phyloP scores from a whole-genome alignment of 1,140 invertebrate species.

The Diorhabda elongata region DNA sequence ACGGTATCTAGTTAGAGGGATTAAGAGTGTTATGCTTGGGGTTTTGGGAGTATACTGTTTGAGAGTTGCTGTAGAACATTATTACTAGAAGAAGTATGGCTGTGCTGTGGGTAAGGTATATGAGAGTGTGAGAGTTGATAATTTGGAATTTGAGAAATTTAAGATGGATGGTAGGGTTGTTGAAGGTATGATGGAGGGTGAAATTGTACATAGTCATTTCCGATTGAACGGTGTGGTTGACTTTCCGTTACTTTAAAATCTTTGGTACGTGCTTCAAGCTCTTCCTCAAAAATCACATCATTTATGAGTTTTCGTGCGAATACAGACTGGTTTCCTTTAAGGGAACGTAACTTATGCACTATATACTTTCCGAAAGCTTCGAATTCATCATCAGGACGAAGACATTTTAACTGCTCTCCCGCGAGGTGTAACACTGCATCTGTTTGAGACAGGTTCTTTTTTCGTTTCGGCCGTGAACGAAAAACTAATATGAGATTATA shows the following conservation, averaged over 20 bases:
- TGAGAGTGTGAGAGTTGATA: too few relatives aligned
- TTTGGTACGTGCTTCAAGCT: constrained; percentile 25
- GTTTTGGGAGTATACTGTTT: too few relatives aligned
- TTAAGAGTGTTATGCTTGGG: too few relatives aligned
- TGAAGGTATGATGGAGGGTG: background rate
- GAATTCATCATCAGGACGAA: constrained; percentile 27
- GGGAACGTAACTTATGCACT: constrained; percentile 26
- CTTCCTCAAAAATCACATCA: constrained; percentile 21
- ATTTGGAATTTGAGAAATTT: too few relatives aligned
- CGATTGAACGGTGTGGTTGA: too few relatives aligned
- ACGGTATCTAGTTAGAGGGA: too few relatives aligned
- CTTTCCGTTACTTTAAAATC: constrained; percentile 24
- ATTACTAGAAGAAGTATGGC: too few relatives aligned
- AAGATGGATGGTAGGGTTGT: too few relatives aligned
- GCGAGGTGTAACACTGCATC: constrained; percentile 24
- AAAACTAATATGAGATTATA: too few relatives aligned
- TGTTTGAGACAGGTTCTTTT: constrained; percentile 9
- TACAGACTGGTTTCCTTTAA: constrained; percentile 25
- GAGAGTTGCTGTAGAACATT: too few relatives aligned
- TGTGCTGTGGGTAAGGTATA: too few relatives aligned
- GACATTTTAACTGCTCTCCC: constrained; percentile 18
- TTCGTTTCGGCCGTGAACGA: constrained; percentile 9
- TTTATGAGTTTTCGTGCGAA: constrained; percentile 25
- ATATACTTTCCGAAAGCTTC: constrained; percentile 29
- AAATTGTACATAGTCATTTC: too few relatives aligned